phyloP scores from a whole-genome alignment of 2,797 vertebrate genomes.

The Darevskia nairensis region DNA sequence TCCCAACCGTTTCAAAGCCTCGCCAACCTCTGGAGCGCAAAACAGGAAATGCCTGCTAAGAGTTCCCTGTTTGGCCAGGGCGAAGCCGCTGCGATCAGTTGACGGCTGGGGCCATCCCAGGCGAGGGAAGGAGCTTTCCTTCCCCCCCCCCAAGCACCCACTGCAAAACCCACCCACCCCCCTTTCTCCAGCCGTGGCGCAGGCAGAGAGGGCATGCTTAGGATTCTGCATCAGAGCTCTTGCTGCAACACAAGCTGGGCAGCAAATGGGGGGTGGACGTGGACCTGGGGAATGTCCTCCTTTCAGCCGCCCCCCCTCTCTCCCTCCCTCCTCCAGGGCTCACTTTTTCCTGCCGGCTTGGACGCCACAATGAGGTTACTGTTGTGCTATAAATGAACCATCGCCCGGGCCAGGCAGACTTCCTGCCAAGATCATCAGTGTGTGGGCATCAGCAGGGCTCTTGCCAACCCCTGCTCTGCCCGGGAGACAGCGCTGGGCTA shows the following conservation, averaged over 20 bases:
- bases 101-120: no score
- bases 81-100: neutral
- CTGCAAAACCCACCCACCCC: neutral
- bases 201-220: neutral
- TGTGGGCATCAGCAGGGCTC: neutral
- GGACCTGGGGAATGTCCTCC: neutral
- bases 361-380: constrained; percentile 54
- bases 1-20: neutral
- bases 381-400: constrained; percentile 52
- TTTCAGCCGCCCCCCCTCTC: neutral
- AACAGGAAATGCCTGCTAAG: neutral
- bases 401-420: neutral
- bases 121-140: neutral
- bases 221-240: neutral
- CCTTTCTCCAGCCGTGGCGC: neutral
- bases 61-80: neutral
- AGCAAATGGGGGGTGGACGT: no score
- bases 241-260: neutral
- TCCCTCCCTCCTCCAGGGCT: neutral
- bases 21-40: neutral
- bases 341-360: constrained; percentile 38
- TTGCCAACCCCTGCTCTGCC: neutral
- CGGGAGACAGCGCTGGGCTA: neutral
- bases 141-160: neutral
- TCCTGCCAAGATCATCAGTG: constrained; percentile 32